Evolutionary conservation across 2,888 invertebrate species (phyloP), one percentile per base, ranked within the genome.

Genomic region (Agrilus mali): DNA sequence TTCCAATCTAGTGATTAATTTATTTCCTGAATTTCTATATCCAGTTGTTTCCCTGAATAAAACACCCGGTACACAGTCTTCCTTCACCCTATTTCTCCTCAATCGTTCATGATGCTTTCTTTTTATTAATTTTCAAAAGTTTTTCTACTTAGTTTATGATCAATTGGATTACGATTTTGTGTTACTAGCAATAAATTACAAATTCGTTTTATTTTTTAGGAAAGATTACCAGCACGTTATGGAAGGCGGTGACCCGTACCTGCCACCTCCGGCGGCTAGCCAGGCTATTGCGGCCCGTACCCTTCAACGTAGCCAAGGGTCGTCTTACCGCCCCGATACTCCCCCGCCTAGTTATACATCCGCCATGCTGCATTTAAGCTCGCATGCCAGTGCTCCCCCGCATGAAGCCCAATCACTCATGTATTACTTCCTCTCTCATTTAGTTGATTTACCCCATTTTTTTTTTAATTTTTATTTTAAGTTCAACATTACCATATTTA

Each of bases 161-260:
- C 2, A 33, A 33, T 5, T 33, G 7, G 5, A 6, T 4, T 33
- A 33, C 8, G 4, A 13, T 33, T 5, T 1, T 4, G 5, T 33
- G 16, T 7, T 16, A 20, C 15, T 32, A 7, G 5, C 4, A 8
- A n/a, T n/a, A n/a, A n/a, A 4, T 15, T 43, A 40, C 12, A 13
- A 10, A 8, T 36, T 4, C 32, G 16, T 17, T 15, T 41, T 31
- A 48, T 52, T 56, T 70, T 71, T 15, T 70, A 84, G 84, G 66
- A 80, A 82, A 53, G 79, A 82, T 61, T 86, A 84, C 57, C 79
- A 81, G 47, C 86, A 86, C 64, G 82, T 83, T 53, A 89, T 88
- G 65, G 89, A 89, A 64, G 85, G 86, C 48, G 88, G 85, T 51
- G 43, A 44, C n/a, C 83, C 85, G 47, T 85, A 83, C 70, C 71